Evolutionary conservation across 1,140 invertebrate genomes (phyloP), one percentile per base, ranked within the genome.

Genomic region (Capitella teleta): DNA sequence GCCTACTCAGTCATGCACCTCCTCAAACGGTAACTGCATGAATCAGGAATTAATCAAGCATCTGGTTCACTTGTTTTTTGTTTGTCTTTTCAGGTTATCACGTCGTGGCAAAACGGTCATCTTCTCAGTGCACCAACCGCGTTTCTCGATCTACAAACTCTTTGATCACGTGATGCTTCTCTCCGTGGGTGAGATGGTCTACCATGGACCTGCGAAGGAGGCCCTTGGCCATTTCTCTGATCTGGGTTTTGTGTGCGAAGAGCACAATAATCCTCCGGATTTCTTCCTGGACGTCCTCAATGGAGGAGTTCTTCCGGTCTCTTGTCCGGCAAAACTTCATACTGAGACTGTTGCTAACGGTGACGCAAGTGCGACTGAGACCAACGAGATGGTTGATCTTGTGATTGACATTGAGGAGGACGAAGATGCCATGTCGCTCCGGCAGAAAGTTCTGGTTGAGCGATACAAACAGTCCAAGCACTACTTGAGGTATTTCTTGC

Each of bases 91-190:
- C 57, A 73, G 69, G 40, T 48, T 72, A 42, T 52, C 68, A 5
- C 12, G 56, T 6, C 54, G 52, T 37, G 69, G 69, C 26, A 56
- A 58, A 10, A 72, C 67, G 6, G 63, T 73, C 14, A 61, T 73
- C 6, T 68, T 73, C 47, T 71, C 70, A 3, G 72, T 73, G 19
- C 71, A 73, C 54, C 71, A 73, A 55, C 71, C 70, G 19, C 59
- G 70, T 2, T 73, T 61, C 47, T 66, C 66, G 34, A 72, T 73
- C 34, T 73, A 58, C 55, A 57, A 63, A 23, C 51, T 69, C 38
- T 72, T 72, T 61, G 67, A 72, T 46, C 53, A 41, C 5, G 41
- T 72, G 0, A 60, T 63, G 40, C 48, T 73, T 19, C 47, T 73
- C 14, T 62, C 61, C 14, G 44, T 57, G 5, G 71, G 71, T 12